phyloP scores from a whole-genome alignment of 2,888 invertebrate genomes.

The Alloplasta piceator region DNA sequence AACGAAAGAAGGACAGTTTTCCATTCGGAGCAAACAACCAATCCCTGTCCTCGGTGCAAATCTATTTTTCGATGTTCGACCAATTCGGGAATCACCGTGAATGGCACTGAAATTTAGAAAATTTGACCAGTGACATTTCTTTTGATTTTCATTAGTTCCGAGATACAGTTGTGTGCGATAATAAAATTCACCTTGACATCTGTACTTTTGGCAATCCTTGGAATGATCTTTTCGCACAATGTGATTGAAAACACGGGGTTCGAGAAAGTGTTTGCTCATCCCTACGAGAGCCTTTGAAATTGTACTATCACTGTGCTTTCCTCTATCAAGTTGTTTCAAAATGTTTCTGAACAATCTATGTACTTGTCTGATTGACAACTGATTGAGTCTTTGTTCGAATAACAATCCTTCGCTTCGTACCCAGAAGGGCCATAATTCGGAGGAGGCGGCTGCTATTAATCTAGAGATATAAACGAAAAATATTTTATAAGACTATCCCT shows the following conservation, averaged over 20 bases:
- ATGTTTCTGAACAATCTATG: slow-evolving; percentile 76
- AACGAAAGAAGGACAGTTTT: slow-evolving; percentile 84
- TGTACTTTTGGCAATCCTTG: slow-evolving; percentile 70
- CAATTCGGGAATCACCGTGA: slow-evolving; percentile 85
- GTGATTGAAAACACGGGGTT: slow-evolving; percentile 73
- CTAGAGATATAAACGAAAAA: slow-evolving; percentile 65
- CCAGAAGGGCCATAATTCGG: slow-evolving; percentile 76
- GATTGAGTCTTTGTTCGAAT: slow-evolving; percentile 74
- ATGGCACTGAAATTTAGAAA: slow-evolving; percentile 84
- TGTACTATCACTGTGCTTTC: slow-evolving; percentile 55
- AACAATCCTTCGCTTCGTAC: slow-evolving; percentile 75
- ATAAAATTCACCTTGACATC: slow-evolving; percentile 72
- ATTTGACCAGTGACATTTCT: slow-evolving; percentile 32
- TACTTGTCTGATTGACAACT: slow-evolving; percentile 73
- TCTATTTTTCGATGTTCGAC: slow-evolving; percentile 85
- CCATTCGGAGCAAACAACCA: slow-evolving; percentile 86
- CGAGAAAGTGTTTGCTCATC: slow-evolving; percentile 70
- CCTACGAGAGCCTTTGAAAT: slow-evolving; percentile 70
- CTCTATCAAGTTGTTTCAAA: slow-evolving; percentile 67
- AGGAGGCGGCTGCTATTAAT: slow-evolving; percentile 76
- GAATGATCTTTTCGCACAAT: slow-evolving; percentile 70
- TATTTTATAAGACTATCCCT: not conserved
- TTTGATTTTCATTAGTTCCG: too few species aligned
- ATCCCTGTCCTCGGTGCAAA: slow-evolving; percentile 84
- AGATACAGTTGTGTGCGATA: not conserved